Evolutionary conservation across 1,140 invertebrate genomes (phyloP), one percentile per base, ranked within the genome.

Genomic region (Sinella curviseta): DNA sequence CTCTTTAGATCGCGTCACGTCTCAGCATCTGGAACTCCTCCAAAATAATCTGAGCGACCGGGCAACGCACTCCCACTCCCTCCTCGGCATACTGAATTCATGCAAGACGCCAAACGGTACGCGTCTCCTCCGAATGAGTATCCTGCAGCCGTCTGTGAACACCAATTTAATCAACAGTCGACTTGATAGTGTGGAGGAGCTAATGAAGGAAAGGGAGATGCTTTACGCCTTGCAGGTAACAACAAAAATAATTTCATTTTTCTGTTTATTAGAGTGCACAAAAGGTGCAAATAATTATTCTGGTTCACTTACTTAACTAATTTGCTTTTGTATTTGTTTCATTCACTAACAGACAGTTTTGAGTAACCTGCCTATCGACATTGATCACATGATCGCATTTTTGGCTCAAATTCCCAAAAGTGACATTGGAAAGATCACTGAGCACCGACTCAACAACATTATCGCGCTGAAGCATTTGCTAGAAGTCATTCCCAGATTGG

Each of bases 101-200:
- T 96, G 94, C 70, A 90, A 91, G 55, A 97, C 96, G 0, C 87
- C 88, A 65, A 91, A 93, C 55, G 96, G 96, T 2, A 88, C 91
- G 34, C 87, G 94, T 78, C 87, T 93, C 0, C 88, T 98, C 4
- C 87, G 95, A 77, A 92, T 94, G 0, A 91, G 91, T 31, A 92
- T 97, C 78, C 87, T 97, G n/a, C 94, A 97, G 85, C 95, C 95
- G 0, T 91, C 4, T 91, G 89, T 85, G 89, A n/a, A 92, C 79
- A 82, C 89, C 78, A 83, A 89, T 8, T 88, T 91, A 0, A 95
- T 97, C 75, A 86, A 89, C 78, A 87, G 90, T 2, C 88, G 94
- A 60, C 89, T 93, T 65, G 89, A 93, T 83, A 92, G 92, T 76
- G 90, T 97, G 0, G 87, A 90, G 78, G 94, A 96, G 86, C 86